A percentile compares a stretch with the other conserved stretches of the same genome.
These are phyloP conservation scores for Asarcornis scutulata DNA, from an alignment of 2,113 vertebrate genomes.

Conservation along the genomic window DNA sequence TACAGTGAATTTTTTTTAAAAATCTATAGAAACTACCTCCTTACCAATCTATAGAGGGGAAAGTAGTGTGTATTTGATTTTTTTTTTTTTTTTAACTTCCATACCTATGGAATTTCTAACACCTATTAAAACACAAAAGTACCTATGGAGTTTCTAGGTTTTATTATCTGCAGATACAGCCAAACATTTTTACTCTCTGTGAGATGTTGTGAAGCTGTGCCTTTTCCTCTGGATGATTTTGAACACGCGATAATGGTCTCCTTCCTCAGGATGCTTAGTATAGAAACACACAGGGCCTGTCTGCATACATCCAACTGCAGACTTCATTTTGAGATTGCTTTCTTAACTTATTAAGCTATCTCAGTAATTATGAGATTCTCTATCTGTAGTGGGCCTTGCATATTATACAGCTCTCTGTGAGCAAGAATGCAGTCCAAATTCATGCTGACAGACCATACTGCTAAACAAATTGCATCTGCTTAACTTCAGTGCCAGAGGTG, in stretches of 20 bases:
- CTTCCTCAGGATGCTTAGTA: neutral
- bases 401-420: neutral
- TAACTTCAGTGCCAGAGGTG: accelerated
- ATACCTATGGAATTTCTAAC: neutral
- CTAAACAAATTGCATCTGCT: neutral
- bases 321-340: neutral
- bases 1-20: neutral
- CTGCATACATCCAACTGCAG: neutral
- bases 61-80: neutral
- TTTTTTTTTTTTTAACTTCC: neutral
- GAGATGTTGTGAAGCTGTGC: neutral
- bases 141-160: neutral
- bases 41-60: neutral
- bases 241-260: accelerated
- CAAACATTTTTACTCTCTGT: neutral
- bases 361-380: neutral
- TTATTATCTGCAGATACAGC: neutral
- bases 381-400: neutral
- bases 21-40: neutral
- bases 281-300: neutral
- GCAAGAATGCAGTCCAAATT: neutral
- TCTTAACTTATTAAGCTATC: neutral
- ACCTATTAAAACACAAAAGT: neutral
- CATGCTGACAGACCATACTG: neutral
- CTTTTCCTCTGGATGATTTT: neutral